These are phyloP conservation scores for Trinorchestia longiramus DNA, from an alignment of 1,140 invertebrate species.

Conservation along the genomic window DNA sequence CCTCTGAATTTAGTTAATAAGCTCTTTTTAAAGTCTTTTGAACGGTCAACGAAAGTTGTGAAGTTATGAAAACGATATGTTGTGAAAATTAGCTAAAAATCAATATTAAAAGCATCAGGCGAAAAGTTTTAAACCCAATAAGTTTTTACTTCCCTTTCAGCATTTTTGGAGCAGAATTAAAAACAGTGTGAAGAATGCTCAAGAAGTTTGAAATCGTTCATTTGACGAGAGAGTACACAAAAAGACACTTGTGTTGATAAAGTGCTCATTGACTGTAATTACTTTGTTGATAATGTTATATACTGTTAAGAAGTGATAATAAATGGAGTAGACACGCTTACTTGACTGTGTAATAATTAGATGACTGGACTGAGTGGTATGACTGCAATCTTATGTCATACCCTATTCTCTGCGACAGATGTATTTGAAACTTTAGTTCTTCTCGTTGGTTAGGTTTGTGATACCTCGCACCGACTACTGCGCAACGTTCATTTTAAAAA, in stretches of 20 bases:
- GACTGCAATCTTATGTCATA: no score
- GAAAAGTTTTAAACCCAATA: no score
- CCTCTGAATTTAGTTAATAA: neutral
- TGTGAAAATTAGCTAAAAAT: no score
- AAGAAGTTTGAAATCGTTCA: neutral
- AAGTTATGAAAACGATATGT: no score
- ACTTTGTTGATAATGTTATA: neutral
- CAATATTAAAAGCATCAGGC: no score
- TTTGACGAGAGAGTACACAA: neutral
- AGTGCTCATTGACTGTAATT: neutral
- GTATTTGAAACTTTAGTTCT: neutral
- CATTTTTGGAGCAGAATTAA: no score
- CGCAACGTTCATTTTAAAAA: neutral
- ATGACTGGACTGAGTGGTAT: neutral
- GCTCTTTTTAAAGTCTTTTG: neutral
- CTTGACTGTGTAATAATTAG: neutral
- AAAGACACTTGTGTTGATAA: neutral
- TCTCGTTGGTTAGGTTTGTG: neutral
- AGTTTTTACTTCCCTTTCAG: no score
- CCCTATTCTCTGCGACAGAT: no score
- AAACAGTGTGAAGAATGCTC: neutral
- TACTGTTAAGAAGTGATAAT: neutral
- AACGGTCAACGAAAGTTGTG: no score
- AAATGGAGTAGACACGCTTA: neutral
- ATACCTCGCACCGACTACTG: neutral